Evolutionary conservation across 2,113 vertebrate species (phyloP).

Genomic region (Solea solea): DNA sequence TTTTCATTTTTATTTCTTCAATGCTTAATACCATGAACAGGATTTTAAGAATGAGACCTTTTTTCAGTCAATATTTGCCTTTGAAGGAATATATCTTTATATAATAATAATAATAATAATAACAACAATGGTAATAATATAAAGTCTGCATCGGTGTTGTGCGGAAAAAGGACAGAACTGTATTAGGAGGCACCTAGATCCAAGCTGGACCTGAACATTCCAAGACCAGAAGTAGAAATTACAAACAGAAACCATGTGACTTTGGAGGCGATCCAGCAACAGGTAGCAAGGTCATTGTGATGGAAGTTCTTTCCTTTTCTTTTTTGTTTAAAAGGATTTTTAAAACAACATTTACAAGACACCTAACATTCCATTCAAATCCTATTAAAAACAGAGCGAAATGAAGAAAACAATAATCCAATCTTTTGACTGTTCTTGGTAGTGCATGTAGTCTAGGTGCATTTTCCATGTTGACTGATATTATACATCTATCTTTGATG

Average conservation of each 20-base stretch:
- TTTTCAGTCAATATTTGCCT: constrained; percentile 89
- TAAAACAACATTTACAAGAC: constrained; percentile 99
- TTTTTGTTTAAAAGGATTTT: constrained; percentile 87
- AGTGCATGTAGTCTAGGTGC: constrained; percentile 34
- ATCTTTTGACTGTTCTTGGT: constrained; percentile 78
- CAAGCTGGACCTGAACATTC: constrained; percentile 89
- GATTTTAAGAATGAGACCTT: constrained; percentile 90
- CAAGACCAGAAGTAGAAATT: constrained; percentile 87
- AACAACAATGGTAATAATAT: constrained; percentile 68
- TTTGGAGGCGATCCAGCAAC: constrained; percentile 90
- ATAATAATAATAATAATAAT: constrained; percentile 72
- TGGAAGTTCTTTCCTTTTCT: constrained; percentile 71
- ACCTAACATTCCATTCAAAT: constrained; percentile 90
- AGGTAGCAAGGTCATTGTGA: constrained; percentile 82
- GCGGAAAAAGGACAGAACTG: constrained; percentile 88
- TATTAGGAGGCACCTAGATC: constrained; percentile 90
- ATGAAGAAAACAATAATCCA: constrained; percentile 72
- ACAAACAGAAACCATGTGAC: constrained; percentile 86
- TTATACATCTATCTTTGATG: constrained; percentile 80
- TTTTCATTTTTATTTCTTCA: constrained; percentile 88
- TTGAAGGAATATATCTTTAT: constrained; percentile 82
- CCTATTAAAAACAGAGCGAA: constrained; percentile 88
- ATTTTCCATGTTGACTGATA: constrained; percentile 70
- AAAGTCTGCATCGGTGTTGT: constrained; percentile 91
- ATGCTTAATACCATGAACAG: constrained; percentile 94